phyloP scores from a whole-genome alignment of 2,113 vertebrate species.

The Irena cyanogastra region DNA sequence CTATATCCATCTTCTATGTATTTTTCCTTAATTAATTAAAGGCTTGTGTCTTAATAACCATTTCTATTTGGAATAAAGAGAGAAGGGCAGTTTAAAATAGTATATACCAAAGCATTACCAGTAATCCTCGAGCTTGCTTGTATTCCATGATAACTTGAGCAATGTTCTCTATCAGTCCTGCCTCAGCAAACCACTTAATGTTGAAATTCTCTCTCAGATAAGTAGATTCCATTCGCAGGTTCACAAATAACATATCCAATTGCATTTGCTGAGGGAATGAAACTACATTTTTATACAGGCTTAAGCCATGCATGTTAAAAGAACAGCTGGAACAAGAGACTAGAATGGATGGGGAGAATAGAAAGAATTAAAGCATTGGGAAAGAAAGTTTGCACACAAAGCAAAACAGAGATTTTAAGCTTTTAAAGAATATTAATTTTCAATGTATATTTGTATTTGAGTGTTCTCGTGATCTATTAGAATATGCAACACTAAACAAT shows the following conservation, averaged over 20 bases:
- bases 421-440: background rate
- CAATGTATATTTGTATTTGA: background rate
- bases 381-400: background rate
- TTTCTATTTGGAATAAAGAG: background rate
- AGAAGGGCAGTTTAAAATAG: background rate
- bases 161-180: conserved; percentile 86
- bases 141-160: conserved; percentile 79
- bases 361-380: background rate
- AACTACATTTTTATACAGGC: background rate
- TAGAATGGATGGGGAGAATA: background rate
- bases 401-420: background rate
- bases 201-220: conserved; percentile 80
- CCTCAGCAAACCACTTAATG: conserved; percentile 81
- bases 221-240: conserved; percentile 76
- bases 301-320: background rate
- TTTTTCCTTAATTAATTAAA: background rate
- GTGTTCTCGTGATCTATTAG: background rate
- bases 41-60: background rate
- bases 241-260: conserved; percentile 79
- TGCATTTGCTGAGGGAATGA: conserved; percentile 73
- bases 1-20: background rate
- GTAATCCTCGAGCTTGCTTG: conserved; percentile 76
- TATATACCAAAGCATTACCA: conserved; percentile 69
- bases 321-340: background rate
- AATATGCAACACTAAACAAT: background rate